Percentiles rank a stretch among this genome's conserved stretches.
These are phyloP conservation scores for Trogon surrucura DNA, from an alignment of 2,113 vertebrate species.

Conservation along the genomic window DNA sequence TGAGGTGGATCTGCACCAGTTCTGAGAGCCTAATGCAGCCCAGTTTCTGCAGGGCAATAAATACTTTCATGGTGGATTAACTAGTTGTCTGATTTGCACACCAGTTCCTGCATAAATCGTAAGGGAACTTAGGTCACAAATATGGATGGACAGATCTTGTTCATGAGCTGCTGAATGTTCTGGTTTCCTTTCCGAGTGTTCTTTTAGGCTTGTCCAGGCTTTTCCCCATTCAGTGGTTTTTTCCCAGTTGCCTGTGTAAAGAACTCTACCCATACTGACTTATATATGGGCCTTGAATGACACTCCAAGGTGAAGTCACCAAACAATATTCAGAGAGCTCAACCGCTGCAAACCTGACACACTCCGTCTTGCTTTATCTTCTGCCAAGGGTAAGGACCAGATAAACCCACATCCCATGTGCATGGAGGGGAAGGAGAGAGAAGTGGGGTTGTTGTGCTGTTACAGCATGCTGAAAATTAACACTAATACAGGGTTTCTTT, in stretches of 20 bases:
- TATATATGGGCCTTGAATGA: not conserved
- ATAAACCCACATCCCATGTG: fast-evolving
- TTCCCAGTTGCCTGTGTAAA: not conserved
- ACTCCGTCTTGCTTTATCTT: not conserved
- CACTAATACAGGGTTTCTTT: not conserved
- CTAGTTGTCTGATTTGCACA: fast-evolving
- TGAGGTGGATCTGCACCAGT: fast-evolving
- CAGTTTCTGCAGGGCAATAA: not conserved
- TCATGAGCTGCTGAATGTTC: not conserved
- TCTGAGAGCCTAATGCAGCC: not conserved
- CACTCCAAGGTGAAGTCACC: not conserved
- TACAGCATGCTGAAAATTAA: not conserved
- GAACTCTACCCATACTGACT: fast-evolving
- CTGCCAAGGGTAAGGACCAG: too few species aligned
- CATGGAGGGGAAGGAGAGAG: too few species aligned
- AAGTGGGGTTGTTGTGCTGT: not conserved
- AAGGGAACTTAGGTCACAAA: not conserved
- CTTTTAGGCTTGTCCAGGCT: not conserved
- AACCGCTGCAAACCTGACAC: not conserved
- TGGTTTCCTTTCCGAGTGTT: not conserved
- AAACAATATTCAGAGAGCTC: not conserved
- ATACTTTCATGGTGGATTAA: not conserved
- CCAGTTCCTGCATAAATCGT: not conserved
- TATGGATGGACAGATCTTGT: fast-evolving
- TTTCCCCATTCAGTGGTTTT: not conserved